Evolutionary conservation across 2,797 vertebrate species (phyloP), one percentile per base, ranked within the genome.

Genomic region (Chloroceryle inda): DNA sequence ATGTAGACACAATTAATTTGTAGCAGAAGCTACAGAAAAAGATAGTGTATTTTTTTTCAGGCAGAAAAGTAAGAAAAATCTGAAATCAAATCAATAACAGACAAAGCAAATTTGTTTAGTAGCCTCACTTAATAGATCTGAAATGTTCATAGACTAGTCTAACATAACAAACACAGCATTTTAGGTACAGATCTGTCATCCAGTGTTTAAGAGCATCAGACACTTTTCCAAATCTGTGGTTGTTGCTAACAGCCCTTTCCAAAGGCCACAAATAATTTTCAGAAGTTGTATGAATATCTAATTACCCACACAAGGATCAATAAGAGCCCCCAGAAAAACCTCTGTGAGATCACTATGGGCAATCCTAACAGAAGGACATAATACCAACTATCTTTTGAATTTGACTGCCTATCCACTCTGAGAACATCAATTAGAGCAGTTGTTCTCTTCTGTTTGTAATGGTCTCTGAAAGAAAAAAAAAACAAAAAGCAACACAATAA

Each of bases 281-380:
- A 3, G 3, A 52, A 61, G 5, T 14, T 33, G 3, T 24, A 27
- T 31, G 38, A 61, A 38, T 37, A 86, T 89, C 53, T 56, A 50
- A 10, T 50, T 35, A 38, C 19, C 9, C 18, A 61, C 26, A 45
- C 9, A 63, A 33, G 27, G 13, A 5, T 52, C 53, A 75, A n/a
- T 17, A 23, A 63, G 49, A 92, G 64, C 2, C 1, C 4, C 21
- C 33, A 61, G 7, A n/a, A 90, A 89, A 87, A 85, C 5, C 4
- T 37, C 19, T 40, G 15, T 0, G 4, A 76, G 24, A 10, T 16
- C 0, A 0, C 2, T 59, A 58, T 13, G 4, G 18, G 2, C 8
- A 49, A 11, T 61, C 33, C 20, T 63, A 67, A 50, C 20, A 55
- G 33, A 71, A 69, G 7, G 55, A 31, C 3, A 10, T 15, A 38